Conservation (phyloP, 2,888 invertebrate genomes). For the Cheilosia variabilis region DNA sequence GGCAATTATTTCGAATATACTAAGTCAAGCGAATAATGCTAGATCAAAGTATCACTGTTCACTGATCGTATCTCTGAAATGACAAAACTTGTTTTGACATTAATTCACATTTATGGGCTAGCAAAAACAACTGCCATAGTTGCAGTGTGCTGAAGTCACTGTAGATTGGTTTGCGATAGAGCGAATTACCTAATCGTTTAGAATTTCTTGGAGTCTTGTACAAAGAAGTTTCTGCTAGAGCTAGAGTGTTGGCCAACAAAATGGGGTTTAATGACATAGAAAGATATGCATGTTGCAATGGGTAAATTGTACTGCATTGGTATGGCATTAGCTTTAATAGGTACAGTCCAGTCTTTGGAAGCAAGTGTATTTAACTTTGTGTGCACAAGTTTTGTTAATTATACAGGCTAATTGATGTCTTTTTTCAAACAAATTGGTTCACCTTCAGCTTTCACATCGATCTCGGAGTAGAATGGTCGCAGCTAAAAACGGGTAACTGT, state of each 20-base stretch:
- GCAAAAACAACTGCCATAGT: conserved; percentile 28
- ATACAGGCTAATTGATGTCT: background rate
- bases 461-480: background rate
- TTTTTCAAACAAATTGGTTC: background rate
- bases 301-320: background rate
- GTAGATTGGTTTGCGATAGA: conserved; percentile 8
- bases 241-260: background rate
- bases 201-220: conserved; percentile 41
- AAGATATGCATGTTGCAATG: conserved; percentile 14
- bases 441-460: background rate
- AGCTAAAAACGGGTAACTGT: background rate
- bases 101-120: conserved; percentile 5
- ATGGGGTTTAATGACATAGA: conserved; percentile 7
- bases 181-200: conserved; percentile 5
- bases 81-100: conserved; percentile 33
- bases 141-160: background rate
- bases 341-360: background rate
- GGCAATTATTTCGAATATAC: conserved; percentile 23
- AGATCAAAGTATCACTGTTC: conserved; percentile 12
- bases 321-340: background rate
- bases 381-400: background rate
- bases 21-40: conserved; percentile 44
- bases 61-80: conserved; percentile 42
- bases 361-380: background rate
- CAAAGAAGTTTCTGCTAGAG: conserved; percentile 21